These are phyloP conservation scores for Echiichthys vipera DNA, from an alignment of 2,797 vertebrate species.

Conservation along the genomic window DNA sequence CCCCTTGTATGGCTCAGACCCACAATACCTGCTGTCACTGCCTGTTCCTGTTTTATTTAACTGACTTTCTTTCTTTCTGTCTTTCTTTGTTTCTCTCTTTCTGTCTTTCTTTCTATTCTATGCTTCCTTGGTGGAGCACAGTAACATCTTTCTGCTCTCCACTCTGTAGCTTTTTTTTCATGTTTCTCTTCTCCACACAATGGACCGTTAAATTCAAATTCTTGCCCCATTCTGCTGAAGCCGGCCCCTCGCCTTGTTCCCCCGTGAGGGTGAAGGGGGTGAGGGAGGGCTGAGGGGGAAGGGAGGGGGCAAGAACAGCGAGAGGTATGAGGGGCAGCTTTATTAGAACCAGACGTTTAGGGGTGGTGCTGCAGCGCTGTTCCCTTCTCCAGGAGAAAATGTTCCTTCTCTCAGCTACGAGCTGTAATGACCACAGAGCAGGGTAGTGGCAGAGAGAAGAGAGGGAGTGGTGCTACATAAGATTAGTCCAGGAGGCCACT, in stretches of 20 bases:
- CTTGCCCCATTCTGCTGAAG: conserved; percentile 62
- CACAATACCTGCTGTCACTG: conserved; percentile 56
- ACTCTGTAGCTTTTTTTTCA: conserved; percentile 45
- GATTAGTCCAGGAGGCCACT: conserved; percentile 72
- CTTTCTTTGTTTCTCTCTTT: conserved; percentile 8
- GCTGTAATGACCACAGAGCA: conserved; percentile 37
- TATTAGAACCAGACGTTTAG: conserved; percentile 87
- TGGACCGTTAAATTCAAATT: conserved; percentile 63
- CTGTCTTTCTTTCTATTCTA: not conserved
- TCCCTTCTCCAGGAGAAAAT: conserved; percentile 58
- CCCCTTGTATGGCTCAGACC: conserved; percentile 53
- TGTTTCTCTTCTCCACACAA: conserved; percentile 54
- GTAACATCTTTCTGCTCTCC: conserved; percentile 36
- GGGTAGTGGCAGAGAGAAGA: conserved; percentile 55
- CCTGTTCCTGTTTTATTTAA: conserved; percentile 36
- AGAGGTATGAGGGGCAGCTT: conserved; percentile 77
- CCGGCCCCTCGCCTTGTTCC: conserved; percentile 72
- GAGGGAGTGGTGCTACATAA: conserved; percentile 63
- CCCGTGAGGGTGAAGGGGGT: conserved; percentile 30
- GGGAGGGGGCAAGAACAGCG: conserved; percentile 36
- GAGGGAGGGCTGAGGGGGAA: conserved; percentile 3
- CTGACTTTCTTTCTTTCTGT: conserved; percentile 20
- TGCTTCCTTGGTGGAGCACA: conserved; percentile 15
- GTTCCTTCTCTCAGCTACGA: conserved; percentile 46
- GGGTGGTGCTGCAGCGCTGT: conserved; percentile 78